Evolutionary conservation across 2,888 invertebrate species (phyloP).

Genomic region (Lordiphosa andalusiaca): DNA sequence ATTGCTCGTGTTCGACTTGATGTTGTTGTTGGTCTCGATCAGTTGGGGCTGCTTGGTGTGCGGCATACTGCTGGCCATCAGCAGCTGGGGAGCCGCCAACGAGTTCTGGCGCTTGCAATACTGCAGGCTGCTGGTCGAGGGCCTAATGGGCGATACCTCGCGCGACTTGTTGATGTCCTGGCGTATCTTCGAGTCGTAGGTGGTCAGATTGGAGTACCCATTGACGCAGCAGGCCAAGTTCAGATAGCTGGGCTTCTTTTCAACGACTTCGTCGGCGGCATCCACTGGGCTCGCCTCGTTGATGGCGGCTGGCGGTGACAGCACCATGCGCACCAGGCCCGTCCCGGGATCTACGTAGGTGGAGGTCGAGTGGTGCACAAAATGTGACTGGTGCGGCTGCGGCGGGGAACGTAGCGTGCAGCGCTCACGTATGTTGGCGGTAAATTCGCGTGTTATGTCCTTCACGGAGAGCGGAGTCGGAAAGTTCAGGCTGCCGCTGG

Average conservation of each 20-base stretch:
- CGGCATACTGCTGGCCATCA: constrained; percentile 66
- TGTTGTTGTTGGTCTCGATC: constrained; percentile 50
- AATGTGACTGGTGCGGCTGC: constrained; percentile 31
- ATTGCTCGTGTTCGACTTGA: constrained; percentile 17
- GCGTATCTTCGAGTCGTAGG: constrained; percentile 90
- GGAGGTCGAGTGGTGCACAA: constrained; percentile 26
- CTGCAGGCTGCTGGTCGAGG: constrained; percentile 81
- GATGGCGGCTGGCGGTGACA: constrained; percentile 52
- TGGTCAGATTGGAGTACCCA: constrained; percentile 92
- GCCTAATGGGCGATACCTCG: constrained; percentile 86
- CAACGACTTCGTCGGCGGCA: constrained; percentile 55
- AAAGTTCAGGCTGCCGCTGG: constrained; percentile 84
- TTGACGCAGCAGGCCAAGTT: constrained; percentile 94
- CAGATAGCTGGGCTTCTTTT: constrained; percentile 92
- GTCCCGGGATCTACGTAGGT: constrained; percentile 70
- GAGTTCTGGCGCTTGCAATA: constrained; percentile 82
- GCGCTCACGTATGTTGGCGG: constrained; percentile 83
- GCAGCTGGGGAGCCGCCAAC: constrained; percentile 81
- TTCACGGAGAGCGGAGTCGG: constrained; percentile 84
- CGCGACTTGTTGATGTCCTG: constrained; percentile 87
- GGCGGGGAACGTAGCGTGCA: constrained; percentile 73
- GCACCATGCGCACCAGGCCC: constrained; percentile 77
- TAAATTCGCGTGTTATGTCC: constrained; percentile 83
- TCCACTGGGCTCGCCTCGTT: constrained; percentile 48
- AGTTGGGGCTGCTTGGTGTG: constrained; percentile 53